phyloP scores from a whole-genome alignment of 1,140 invertebrate species.

The Lepidostoma basale region DNA sequence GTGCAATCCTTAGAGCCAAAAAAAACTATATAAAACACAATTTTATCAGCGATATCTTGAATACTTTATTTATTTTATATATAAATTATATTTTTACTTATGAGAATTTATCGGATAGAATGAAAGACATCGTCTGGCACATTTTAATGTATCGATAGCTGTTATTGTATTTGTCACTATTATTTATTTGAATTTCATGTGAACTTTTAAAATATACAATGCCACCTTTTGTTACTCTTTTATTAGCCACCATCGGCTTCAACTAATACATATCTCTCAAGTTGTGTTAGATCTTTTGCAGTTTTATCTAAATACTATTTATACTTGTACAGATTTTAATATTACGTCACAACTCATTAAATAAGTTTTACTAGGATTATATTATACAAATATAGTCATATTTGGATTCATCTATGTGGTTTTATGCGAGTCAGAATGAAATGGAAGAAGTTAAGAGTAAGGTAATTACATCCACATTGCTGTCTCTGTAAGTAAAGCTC shows the following conservation, averaged over 20 bases:
- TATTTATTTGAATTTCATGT: conserved; percentile 34
- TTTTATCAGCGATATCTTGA: conserved; percentile 40
- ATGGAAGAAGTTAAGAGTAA: conserved; percentile 12
- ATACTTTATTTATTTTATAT: conserved; percentile 46
- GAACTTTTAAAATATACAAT: conserved; percentile 37
- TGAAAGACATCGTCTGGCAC: conserved; percentile 30
- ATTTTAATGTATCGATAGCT: conserved; percentile 31
- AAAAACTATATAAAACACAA: conserved; percentile 37
- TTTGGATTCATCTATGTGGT: conserved; percentile 31
- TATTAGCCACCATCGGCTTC: conserved; percentile 8
- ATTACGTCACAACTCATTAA: conserved; percentile 43
- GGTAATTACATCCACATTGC: background rate
- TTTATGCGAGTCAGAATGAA: conserved; percentile 17
- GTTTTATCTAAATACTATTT: conserved; percentile 12
- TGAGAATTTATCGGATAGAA: conserved; percentile 37
- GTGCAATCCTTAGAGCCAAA: conserved; percentile 45
- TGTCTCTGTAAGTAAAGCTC: conserved; percentile 17
- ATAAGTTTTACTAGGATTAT: conserved; percentile 28
- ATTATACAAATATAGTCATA: conserved; percentile 14
- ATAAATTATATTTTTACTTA: conserved; percentile 45
- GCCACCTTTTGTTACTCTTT: conserved; percentile 32
- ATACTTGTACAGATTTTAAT: conserved; percentile 44
- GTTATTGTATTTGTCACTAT: conserved; percentile 27
- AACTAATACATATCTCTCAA: conserved; percentile 21
- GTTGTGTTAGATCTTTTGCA: conserved; percentile 3